Evolutionary conservation across 2,113 vertebrate genomes (phyloP).

Genomic region (Caloenas nicobarica): DNA sequence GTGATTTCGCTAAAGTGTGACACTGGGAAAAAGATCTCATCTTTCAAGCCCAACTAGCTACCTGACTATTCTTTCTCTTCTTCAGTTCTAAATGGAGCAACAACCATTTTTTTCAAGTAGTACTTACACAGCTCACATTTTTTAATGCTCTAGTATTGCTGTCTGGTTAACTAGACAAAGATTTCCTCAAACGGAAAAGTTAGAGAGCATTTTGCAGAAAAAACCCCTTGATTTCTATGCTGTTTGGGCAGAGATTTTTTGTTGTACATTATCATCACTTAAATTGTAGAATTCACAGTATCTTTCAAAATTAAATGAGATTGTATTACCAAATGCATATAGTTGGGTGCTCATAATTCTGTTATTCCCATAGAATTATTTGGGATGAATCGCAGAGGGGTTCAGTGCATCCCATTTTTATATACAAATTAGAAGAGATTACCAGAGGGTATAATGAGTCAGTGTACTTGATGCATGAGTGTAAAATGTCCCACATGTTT

Average conservation of each 20-base stretch:
- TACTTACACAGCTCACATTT: background rate
- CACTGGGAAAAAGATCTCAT: background rate
- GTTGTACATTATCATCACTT: background rate
- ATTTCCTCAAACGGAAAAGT: background rate
- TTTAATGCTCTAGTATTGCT: background rate
- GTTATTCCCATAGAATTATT: background rate
- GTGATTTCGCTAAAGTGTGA: background rate
- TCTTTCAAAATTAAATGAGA: background rate
- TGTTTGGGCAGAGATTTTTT: background rate
- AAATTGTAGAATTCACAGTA: background rate
- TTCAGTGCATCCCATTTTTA: background rate
- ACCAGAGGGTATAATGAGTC: background rate
- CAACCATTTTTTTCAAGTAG: background rate
- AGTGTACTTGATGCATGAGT: rapidly evolving
- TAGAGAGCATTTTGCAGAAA: background rate
- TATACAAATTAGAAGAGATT: background rate
- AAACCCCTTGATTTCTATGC: rapidly evolving
- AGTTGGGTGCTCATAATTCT: background rate
- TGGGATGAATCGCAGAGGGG: background rate
- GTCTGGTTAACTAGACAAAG: background rate
- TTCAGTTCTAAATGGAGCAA: background rate
- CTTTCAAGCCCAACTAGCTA: background rate
- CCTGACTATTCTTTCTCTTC: background rate
- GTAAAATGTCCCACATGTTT: background rate
- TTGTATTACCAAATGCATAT: background rate